phyloP scores from a whole-genome alignment of 2,113 vertebrate species.

The Mystacornis crossleyi region DNA sequence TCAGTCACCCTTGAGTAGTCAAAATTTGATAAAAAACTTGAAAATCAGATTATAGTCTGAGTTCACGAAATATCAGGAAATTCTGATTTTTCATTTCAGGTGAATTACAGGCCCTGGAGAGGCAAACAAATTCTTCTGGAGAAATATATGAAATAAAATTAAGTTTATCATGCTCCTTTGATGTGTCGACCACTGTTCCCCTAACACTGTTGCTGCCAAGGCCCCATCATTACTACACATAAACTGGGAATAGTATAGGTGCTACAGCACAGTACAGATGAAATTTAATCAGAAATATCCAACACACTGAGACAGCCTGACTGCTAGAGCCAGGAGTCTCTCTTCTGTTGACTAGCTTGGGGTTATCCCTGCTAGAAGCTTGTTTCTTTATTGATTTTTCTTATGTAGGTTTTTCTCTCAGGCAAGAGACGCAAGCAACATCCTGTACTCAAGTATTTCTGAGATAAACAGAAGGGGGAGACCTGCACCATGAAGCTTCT shows the following conservation, averaged over 20 bases:
- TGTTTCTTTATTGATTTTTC: background rate
- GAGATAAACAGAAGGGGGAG: background rate
- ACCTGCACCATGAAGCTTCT: background rate
- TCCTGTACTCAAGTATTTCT: background rate
- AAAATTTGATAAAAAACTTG: background rate
- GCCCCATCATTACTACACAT: background rate
- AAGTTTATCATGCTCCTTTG: background rate
- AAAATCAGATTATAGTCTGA: background rate
- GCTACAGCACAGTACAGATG: background rate
- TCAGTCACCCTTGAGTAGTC: background rate
- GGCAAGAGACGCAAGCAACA: background rate
- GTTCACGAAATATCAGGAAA: background rate
- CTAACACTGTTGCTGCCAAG: background rate
- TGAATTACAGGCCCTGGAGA: background rate
- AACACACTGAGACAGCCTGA: background rate
- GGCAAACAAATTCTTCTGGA: background rate
- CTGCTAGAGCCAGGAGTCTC: background rate
- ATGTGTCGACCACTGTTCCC: background rate
- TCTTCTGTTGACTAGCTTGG: background rate
- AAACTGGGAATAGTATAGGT: background rate
- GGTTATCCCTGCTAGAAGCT: background rate
- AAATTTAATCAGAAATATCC: background rate
- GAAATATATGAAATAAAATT: background rate
- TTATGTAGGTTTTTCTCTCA: background rate
- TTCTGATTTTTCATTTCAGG: background rate